Evolutionary conservation across 2,888 invertebrate genomes (phyloP).

Genomic region (Morpho helenor): DNA sequence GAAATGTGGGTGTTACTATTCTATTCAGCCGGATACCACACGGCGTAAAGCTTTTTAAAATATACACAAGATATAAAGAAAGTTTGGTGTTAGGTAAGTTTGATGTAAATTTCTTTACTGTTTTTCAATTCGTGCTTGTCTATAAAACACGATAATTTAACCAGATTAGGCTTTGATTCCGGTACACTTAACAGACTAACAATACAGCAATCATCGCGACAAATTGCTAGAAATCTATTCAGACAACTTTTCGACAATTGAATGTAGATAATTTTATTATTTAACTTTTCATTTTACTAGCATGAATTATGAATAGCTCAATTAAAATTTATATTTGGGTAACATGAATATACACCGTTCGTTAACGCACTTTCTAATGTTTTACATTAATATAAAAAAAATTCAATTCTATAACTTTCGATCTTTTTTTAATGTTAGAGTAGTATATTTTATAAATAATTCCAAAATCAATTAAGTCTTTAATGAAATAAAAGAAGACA

Average conservation of each 20-base stretch:
- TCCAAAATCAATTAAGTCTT: no score
- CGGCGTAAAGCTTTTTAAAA: no score
- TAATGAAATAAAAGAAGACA: no score
- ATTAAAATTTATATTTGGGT: neutral
- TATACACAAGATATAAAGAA: no score
- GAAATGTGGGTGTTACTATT: no score
- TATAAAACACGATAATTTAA: conserved; percentile 34
- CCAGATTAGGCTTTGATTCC: conserved; percentile 61
- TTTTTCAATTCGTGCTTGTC: conserved; percentile 1
- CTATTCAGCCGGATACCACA: no score
- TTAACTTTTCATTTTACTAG: no score
- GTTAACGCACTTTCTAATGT: conserved; percentile 2
- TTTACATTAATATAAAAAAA: conserved; percentile 1
- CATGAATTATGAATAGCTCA: neutral
- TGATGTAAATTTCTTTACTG: neutral
- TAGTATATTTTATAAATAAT: no score
- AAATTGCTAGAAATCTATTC: conserved; percentile 66
- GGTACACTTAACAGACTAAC: conserved; percentile 74
- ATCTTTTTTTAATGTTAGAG: no score
- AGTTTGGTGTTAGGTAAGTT: no score
- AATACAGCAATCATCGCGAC: conserved; percentile 53
- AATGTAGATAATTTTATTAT: conserved; percentile 43
- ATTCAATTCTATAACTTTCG: no score
- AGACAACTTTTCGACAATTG: conserved; percentile 62
- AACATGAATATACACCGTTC: neutral